Percentiles rank a stretch among this genome's conserved stretches.
Evolutionary conservation across 1,140 invertebrate species (phyloP).

Genomic region (Brachionus manjavacas): DNA sequence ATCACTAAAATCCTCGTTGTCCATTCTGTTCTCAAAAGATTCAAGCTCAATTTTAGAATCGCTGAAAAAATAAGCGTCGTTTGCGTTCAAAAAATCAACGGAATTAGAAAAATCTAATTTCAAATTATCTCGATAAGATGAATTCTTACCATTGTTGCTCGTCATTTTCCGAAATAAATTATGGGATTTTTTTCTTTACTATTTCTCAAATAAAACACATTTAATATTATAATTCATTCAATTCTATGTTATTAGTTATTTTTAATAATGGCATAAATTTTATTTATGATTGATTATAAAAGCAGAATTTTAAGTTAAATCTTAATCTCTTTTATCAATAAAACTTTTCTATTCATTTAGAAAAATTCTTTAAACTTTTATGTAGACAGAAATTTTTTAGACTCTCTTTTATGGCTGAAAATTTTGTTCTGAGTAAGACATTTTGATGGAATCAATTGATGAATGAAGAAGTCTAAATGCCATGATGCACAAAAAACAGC

Average conservation of each 20-base stretch:
- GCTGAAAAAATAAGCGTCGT: background rate
- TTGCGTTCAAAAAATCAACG: slow-evolving; percentile 15
- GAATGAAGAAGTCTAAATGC: background rate
- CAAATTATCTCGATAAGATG: background rate
- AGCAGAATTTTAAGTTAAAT: background rate
- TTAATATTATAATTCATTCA: slow-evolving; percentile 2
- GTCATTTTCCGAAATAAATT: background rate
- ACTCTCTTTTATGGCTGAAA: background rate
- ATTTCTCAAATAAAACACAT: background rate
- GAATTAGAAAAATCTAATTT: slow-evolving; percentile 24
- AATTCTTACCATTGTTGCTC: background rate
- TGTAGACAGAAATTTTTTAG: background rate
- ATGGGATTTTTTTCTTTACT: background rate
- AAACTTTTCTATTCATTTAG: background rate
- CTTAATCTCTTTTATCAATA: background rate
- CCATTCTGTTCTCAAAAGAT: background rate
- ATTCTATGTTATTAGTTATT: background rate
- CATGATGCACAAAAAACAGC: background rate
- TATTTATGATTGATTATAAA: background rate
- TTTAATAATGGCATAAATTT: background rate
- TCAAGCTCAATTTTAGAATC: background rate
- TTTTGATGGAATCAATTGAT: background rate
- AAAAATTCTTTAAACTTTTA: background rate
- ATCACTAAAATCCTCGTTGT: background rate
- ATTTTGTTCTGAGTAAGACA: background rate